Percentiles rank a stretch among this genome's conserved stretches.
phyloP scores from a whole-genome alignment of 2,113 vertebrate species.

The Forbesichthys agassizii region DNA sequence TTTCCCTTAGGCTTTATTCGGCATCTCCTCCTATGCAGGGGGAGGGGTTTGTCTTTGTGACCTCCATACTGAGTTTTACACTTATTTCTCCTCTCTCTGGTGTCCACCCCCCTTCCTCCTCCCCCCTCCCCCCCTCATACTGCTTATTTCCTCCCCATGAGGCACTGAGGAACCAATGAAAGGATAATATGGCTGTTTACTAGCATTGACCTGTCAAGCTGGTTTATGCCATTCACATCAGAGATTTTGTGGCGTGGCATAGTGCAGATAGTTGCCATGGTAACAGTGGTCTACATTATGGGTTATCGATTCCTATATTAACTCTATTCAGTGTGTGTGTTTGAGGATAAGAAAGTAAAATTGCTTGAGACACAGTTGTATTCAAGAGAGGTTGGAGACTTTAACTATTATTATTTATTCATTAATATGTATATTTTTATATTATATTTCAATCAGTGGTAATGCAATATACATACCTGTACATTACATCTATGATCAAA shows the following conservation, averaged over 20 bases:
- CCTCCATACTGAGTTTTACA: background rate
- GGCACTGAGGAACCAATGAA: background rate
- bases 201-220: background rate
- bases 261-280: background rate
- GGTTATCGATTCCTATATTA: slow-evolving; percentile 4
- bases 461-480: no score
- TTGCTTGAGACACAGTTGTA: background rate
- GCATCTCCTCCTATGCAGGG: background rate
- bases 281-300: background rate
- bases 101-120: background rate
- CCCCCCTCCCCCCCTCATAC: background rate
- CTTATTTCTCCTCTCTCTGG: background rate
- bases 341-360: slow-evolving; percentile 8
- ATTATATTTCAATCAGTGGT: no score
- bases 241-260: background rate
- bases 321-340: slow-evolving; percentile 14
- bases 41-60: background rate
- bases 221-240: background rate
- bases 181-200: background rate
- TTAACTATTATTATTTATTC: no score
- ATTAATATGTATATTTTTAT: no score
- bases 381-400: background rate
- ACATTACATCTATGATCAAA: no score
- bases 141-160: background rate
- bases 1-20: background rate